A percentile compares a stretch with the other conserved stretches of the same genome.
Conservation (phyloP, 1,140 invertebrate species). For the Tyrophagus putrescentiae region DNA sequence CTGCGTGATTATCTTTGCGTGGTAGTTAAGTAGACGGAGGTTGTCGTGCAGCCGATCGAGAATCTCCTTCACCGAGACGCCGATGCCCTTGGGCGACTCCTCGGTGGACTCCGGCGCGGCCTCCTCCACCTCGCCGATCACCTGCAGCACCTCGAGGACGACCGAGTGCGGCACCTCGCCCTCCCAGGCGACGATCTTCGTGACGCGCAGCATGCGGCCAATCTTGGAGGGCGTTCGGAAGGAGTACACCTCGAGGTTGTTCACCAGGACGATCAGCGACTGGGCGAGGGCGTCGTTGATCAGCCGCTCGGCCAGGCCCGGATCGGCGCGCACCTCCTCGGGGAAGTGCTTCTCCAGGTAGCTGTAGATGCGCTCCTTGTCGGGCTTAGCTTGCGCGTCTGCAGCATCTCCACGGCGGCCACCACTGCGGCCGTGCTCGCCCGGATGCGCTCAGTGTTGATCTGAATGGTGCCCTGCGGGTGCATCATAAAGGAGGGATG, state of each 20-base stretch:
- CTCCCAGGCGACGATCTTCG: not conserved
- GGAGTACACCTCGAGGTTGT: not conserved
- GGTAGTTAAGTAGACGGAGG: conserved; percentile 8
- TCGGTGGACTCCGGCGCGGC: not conserved
- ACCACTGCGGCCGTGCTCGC: not conserved
- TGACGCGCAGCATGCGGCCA: conserved; percentile 2
- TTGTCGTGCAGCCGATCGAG: not conserved
- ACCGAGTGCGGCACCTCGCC: not conserved
- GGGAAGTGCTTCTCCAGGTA: conserved; percentile 4
- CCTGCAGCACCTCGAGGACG: not conserved
- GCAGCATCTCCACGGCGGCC: not conserved
- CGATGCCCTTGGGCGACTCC: not conserved
- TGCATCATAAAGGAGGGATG: too few relatives aligned
- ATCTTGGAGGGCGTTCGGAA: conserved; percentile 12
- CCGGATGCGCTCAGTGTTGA: too few relatives aligned
- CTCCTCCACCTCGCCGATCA: not conserved
- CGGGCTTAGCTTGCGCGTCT: conserved; percentile 4
- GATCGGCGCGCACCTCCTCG: not conserved
- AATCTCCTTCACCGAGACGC: not conserved
- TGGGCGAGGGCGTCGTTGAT: not conserved
- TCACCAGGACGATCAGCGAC: not conserved
- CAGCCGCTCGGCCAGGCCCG: not conserved
- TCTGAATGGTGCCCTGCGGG: too few relatives aligned
- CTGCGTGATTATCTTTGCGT: not conserved
- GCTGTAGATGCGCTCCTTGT: not conserved